A percentile compares a stretch with the other conserved stretches of the same genome.
Conservation (phyloP, 2,113 vertebrate species). For the Heteronetta atricapilla region DNA sequence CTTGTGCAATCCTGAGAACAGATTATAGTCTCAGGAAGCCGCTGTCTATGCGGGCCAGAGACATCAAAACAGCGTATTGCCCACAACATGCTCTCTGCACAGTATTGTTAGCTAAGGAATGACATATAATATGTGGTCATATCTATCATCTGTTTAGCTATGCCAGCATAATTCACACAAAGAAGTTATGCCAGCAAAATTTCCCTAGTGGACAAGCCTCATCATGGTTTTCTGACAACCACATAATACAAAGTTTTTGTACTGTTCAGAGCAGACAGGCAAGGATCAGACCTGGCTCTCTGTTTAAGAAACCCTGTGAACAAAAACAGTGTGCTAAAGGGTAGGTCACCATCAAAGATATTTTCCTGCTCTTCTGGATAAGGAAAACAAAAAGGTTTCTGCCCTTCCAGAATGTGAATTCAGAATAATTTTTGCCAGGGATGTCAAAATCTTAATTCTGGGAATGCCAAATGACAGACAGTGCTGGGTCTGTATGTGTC, state of each 20-base stretch:
- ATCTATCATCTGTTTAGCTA: slow-evolving; percentile 12
- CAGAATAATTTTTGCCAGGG: not conserved
- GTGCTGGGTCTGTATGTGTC: not conserved
- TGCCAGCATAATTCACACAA: not conserved
- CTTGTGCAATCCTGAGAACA: slow-evolving; percentile 17
- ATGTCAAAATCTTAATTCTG: not conserved
- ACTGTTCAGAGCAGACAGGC: not conserved
- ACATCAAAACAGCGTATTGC: slow-evolving; percentile 43
- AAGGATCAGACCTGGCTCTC: not conserved
- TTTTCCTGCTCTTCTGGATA: not conserved
- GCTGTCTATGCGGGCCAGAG: not conserved
- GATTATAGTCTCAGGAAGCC: slow-evolving; percentile 22
- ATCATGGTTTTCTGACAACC: slow-evolving; percentile 2
- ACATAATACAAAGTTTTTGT: not conserved
- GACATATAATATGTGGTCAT: slow-evolving; percentile 7
- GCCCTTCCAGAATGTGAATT: not conserved
- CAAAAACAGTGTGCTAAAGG: not conserved
- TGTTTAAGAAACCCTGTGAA: not conserved
- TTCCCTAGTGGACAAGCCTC: slow-evolving; percentile 21
- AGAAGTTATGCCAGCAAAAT: slow-evolving; percentile 10
- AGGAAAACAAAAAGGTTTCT: not conserved
- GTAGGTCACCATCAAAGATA: not conserved
- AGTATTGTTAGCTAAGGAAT: not conserved
- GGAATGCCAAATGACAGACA: not conserved
- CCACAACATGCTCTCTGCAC: not conserved